Base-by-base conservation (phyloP, 2,113 vertebrate species). In the Lagenorhynchus albirostris region DNA sequence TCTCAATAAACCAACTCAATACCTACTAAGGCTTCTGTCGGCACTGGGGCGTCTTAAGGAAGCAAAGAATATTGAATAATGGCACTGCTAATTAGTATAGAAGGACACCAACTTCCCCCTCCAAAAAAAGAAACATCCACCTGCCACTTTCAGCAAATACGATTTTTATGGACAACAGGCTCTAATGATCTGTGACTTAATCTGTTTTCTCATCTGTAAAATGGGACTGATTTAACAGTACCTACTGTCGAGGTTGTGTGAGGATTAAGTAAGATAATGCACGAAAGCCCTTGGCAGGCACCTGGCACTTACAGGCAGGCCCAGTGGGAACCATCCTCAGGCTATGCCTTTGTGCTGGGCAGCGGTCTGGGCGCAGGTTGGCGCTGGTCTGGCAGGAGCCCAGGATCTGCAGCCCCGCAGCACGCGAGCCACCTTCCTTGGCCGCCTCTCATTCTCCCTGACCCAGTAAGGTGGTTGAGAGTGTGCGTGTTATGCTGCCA, bases 231-330 rank as follows among this genome's bases (percentile, higher is more conserved):
- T 1, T 53, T 53, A 33, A 21, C 18, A 76, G 80, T 0, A n/a
- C 15, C 55, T 11, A 2, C 9, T 1, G 1, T 17, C 0, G 0
- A 38, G 71, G 33, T 11, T 0, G 11, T 17, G 8, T 50, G 68
- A 33, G 26, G 65, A 14, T 26, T 8, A 63, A 47, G 58, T 4
- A 10, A n/a, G 31, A 74, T 14, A 8, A 8, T 0, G 15, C 14
- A 26, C 1, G 0, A 20, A 29, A 80, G 44, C 47, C n/a, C 55
- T 62, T 20, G 20, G 3, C 3, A 38, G 44, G 74, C 44, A 8
- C 8, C 47, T 3, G 26, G 73, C 73, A 6, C 26, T 14, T 9
- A 7, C 18, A 26, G 84, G 60, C 38, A 55, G 62, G 38, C 41
- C 90, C 25, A 0, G 23, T 0, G n/a, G 53, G 50, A 29, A 23